These are phyloP conservation scores for Misgurnus mizolepis DNA, from an alignment of 2,113 vertebrate genomes.

Conservation along the genomic window DNA sequence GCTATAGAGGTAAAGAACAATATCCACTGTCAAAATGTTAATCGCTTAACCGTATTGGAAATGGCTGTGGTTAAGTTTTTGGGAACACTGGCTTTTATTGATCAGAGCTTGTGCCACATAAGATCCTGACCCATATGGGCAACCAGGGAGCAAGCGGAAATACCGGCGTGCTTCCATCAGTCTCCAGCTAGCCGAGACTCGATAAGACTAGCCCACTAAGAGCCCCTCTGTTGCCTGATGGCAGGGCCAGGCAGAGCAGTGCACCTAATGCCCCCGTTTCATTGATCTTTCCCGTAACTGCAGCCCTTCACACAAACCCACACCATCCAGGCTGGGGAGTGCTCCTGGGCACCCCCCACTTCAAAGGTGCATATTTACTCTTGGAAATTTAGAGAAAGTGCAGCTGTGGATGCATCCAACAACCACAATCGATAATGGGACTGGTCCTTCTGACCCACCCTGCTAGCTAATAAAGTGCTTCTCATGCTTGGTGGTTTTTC, in stretches of 20 bases:
- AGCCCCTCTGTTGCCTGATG: conserved; percentile 71
- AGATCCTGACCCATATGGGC: conserved; percentile 11
- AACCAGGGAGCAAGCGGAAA: conserved; percentile 57
- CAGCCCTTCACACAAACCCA: conserved; percentile 94
- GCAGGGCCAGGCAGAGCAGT: conserved; percentile 88
- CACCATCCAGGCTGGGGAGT: conserved; percentile 94
- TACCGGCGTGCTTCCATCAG: conserved; percentile 44
- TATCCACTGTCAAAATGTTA: neutral
- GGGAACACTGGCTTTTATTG: conserved; percentile 11
- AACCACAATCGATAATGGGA: conserved; percentile 98
- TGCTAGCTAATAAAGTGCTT: conserved; percentile 98
- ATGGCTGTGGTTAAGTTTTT: neutral
- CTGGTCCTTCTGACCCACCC: conserved; percentile 83
- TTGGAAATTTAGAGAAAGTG: conserved; percentile 99
- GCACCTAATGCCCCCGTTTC: conserved; percentile 90
- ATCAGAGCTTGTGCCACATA: conserved; percentile 25
- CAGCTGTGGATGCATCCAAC: conserved; percentile 95
- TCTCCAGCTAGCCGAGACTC: conserved; percentile 67
- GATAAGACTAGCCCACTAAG: conserved; percentile 66
- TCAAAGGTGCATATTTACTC: conserved; percentile 99
- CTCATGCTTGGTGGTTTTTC: conserved; percentile 89
- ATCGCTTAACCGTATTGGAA: neutral
- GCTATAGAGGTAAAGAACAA: neutral
- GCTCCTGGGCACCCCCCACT: conserved; percentile 95
- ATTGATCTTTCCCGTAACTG: conserved; percentile 99